These are phyloP conservation scores for Chamaetylas fuelleborni DNA, from an alignment of 2,113 vertebrate species.

Conservation along the genomic window DNA sequence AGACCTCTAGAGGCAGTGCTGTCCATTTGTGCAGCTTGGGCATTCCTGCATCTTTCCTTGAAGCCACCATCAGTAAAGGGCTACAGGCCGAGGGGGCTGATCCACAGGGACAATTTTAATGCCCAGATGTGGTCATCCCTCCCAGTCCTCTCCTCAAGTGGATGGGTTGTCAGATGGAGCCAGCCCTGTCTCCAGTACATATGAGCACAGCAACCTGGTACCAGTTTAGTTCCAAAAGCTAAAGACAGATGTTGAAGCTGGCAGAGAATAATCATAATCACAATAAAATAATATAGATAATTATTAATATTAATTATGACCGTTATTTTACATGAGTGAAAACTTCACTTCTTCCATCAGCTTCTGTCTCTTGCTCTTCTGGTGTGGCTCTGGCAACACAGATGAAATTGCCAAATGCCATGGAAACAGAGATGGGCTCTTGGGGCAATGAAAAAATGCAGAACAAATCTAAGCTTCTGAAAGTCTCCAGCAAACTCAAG, in stretches of 20 bases:
- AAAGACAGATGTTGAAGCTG: not conserved
- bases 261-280: not conserved
- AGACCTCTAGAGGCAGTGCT: not conserved
- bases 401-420: not conserved
- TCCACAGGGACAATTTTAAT: not conserved
- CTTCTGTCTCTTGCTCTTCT: not conserved
- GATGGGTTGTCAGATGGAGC: not conserved
- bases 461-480: not conserved
- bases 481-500: not conserved
- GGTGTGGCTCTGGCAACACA: not conserved
- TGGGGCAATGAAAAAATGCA: not conserved
- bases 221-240: not conserved
- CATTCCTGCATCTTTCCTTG: not conserved
- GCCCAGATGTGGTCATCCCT: not conserved
- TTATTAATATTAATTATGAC: not conserved
- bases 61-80: not conserved
- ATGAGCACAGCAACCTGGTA: not conserved
- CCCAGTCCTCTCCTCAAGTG: not conserved
- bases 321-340: not conserved
- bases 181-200: not conserved
- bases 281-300: not conserved
- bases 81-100: fast-evolving
- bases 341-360: not conserved
- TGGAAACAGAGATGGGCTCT: not conserved
- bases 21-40: not conserved